Percentiles rank a stretch among this genome's conserved stretches.
phyloP scores from a whole-genome alignment of 2,113 vertebrate genomes.

The Lichenostomus cassidix region DNA sequence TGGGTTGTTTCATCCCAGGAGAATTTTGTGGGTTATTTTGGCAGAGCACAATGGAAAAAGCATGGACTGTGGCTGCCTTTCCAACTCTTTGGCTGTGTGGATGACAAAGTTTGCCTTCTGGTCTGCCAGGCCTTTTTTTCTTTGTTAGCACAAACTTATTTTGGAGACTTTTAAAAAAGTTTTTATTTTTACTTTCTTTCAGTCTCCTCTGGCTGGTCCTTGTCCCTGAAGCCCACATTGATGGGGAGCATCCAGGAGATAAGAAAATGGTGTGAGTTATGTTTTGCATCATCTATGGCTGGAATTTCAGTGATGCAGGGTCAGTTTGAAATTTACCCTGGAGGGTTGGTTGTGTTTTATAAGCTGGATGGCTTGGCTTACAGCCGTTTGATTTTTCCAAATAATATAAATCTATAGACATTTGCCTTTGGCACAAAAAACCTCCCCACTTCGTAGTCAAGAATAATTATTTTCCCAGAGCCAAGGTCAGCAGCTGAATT shows the following conservation, averaged over 20 bases:
- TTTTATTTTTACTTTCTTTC: neutral
- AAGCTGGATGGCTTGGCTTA: conserved; percentile 47
- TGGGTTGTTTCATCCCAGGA: conserved; percentile 26
- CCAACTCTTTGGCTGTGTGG: conserved; percentile 30
- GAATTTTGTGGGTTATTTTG: conserved; percentile 39
- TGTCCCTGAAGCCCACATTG: neutral
- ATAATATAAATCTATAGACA: conserved; percentile 58
- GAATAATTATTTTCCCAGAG: conserved; percentile 64
- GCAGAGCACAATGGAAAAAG: conserved; percentile 55
- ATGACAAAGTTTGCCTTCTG: conserved; percentile 52
- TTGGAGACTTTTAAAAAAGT: neutral
- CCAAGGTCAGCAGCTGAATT: conserved; percentile 60
- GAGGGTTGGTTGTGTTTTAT: conserved; percentile 47
- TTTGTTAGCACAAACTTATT: conserved; percentile 28
- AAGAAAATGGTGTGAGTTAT: conserved; percentile 18
- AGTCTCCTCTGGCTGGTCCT: neutral
- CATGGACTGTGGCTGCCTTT: conserved; percentile 16
- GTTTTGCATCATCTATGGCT: neutral
- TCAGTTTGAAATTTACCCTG: conserved; percentile 55
- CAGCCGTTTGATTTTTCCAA: conserved; percentile 48
- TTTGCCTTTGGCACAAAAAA: conserved; percentile 52
- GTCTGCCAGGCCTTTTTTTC: conserved; percentile 12
- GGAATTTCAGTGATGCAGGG: conserved; percentile 37
- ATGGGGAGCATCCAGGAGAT: conserved; percentile 32
- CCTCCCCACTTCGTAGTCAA: conserved; percentile 20